Percentiles rank a stretch among this genome's conserved stretches.
phyloP scores from a whole-genome alignment of 2,797 vertebrate genomes.

The Chelon auratus region DNA sequence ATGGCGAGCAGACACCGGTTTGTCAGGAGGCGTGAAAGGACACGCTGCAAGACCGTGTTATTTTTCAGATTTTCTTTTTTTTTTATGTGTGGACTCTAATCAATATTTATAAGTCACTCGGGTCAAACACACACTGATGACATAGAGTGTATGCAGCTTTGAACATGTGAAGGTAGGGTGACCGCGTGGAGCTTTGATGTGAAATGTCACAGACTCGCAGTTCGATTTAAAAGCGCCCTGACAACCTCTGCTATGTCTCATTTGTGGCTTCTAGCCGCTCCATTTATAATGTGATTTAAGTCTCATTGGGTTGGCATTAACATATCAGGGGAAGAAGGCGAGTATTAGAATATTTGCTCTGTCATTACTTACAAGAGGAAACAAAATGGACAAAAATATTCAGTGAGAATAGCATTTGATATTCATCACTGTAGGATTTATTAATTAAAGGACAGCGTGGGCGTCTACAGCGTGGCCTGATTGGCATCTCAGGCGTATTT shows the following conservation, averaged over 20 bases:
- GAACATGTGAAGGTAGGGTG: conserved; percentile 9
- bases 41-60: no score
- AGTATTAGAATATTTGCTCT: background rate
- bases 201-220: conserved; percentile 40
- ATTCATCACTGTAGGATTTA: no score
- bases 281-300: conserved; percentile 12
- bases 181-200: conserved; percentile 23
- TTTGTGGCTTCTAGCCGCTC: background rate
- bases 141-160: conserved; percentile 6
- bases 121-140: background rate
- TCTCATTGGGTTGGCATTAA: background rate
- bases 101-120: conserved; percentile 33
- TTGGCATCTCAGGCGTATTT: no score
- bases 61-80: no score
- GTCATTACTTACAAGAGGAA: background rate
- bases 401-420: no score
- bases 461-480: no score
- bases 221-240: conserved; percentile 24
- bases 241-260: background rate
- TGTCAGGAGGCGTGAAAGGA: no score
- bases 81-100: conserved; percentile 1
- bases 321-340: conserved; percentile 5
- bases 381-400: no score
- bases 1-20: no score
- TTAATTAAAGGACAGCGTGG: no score